Evolutionary conservation across 2,113 vertebrate genomes (phyloP).

Genomic region (Sphaerodactylus townsendi): DNA sequence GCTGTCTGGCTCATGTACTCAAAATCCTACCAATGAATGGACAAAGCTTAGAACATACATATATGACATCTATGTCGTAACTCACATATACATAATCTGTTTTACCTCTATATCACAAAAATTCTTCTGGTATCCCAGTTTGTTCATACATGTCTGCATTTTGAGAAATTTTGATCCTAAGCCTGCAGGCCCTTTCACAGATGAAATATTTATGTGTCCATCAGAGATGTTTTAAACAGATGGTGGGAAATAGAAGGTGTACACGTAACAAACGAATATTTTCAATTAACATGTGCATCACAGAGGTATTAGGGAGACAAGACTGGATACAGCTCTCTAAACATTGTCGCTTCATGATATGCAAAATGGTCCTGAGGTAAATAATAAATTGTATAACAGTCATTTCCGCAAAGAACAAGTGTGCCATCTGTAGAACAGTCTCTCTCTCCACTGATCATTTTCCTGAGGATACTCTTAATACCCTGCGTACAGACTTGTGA

Average conservation of each 20-base stretch:
- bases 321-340: neutral
- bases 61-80: neutral
- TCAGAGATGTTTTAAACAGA: no score
- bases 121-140: neutral
- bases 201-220: neutral
- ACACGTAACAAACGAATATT: no score
- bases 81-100: neutral
- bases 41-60: no score
- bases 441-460: neutral
- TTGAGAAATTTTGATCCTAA: neutral
- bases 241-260: no score
- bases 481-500: neutral
- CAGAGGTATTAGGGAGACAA: neutral
- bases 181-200: neutral
- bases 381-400: neutral
- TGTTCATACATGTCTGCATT: neutral
- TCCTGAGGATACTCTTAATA: neutral
- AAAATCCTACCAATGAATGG: no score
- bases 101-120: neutral
- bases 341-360: no score
- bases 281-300: neutral
- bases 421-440: neutral
- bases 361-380: neutral
- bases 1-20: no score
- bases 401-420: neutral